These are phyloP conservation scores for Dipodomys ordii DNA, from an alignment of 2,113 vertebrate genomes.

Conservation along the genomic window DNA sequence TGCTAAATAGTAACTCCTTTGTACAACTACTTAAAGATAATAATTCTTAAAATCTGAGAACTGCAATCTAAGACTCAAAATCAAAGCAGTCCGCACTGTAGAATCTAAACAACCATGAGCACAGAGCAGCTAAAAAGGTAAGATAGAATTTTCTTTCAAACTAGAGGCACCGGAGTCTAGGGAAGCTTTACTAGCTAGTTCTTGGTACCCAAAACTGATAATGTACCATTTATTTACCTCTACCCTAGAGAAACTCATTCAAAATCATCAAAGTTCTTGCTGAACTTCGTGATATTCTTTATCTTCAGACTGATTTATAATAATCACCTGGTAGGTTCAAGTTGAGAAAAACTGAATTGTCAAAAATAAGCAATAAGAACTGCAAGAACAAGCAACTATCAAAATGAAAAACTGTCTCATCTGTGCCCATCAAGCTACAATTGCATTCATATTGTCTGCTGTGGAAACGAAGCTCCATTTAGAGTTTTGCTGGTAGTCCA, in stretches of 20 bases:
- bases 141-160: neutral
- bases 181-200: neutral
- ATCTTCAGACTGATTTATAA: conserved; percentile 71
- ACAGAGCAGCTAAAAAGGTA: neutral
- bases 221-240: conserved; percentile 54
- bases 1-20: too few species aligned
- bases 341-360: conserved; percentile 68
- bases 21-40: too few species aligned
- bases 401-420: conserved; percentile 56
- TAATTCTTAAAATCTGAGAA: neutral
- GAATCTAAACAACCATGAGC: neutral
- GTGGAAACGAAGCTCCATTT: neutral
- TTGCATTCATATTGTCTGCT: conserved; percentile 9
- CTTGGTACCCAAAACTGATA: neutral
- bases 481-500: conserved; percentile 50
- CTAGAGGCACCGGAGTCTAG: neutral
- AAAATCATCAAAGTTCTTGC: conserved; percentile 24
- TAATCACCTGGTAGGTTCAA: conserved; percentile 42
- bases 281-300: conserved; percentile 68
- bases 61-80: neutral
- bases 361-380: conserved; percentile 64
- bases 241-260: conserved; percentile 66
- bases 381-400: neutral
- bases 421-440: conserved; percentile 31
- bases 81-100: neutral